Percentiles rank a stretch among this genome's conserved stretches.
Conservation (phyloP, 2,797 vertebrate species). For the Botia almorhae region DNA sequence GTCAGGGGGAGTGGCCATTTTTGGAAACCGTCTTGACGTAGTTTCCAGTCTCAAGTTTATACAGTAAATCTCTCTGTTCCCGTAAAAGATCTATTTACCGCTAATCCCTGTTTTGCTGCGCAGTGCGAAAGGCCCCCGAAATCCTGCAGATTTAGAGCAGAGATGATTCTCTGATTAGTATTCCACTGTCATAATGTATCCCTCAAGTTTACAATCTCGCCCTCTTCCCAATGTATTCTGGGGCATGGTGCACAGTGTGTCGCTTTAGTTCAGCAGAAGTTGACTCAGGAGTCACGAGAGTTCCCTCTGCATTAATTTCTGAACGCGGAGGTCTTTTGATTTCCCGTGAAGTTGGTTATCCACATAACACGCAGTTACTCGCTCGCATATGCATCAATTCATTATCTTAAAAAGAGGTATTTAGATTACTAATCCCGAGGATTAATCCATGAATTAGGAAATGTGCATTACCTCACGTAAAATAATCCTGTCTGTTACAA, state of each 20-base stretch:
- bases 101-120: slow-evolving; percentile 81
- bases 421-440: slow-evolving; percentile 80
- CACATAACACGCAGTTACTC: slow-evolving; percentile 75
- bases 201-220: slow-evolving; percentile 76
- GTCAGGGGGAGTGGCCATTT: background rate
- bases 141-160: slow-evolving; percentile 80
- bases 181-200: slow-evolving; percentile 78
- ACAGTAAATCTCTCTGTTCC: slow-evolving; percentile 73
- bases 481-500: slow-evolving; percentile 66
- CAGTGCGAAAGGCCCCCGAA: slow-evolving; percentile 75
- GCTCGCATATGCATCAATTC: slow-evolving; percentile 81
- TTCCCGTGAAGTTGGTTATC: slow-evolving; percentile 74
- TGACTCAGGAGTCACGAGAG: slow-evolving; percentile 63
- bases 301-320: slow-evolving; percentile 76
- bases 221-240: slow-evolving; percentile 70
- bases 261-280: slow-evolving; percentile 62
- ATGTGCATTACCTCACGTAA: slow-evolving; percentile 70
- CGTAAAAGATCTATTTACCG: slow-evolving; percentile 78
- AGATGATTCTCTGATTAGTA: slow-evolving; percentile 85
- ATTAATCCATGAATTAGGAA: slow-evolving; percentile 74
- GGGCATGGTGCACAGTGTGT: slow-evolving; percentile 57
- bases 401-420: slow-evolving; percentile 82
- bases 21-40: slow-evolving; percentile 49
- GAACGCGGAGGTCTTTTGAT: slow-evolving; percentile 69
- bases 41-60: slow-evolving; percentile 72